Evolutionary conservation across 2,797 vertebrate species (phyloP).

Genomic region (Lagocephalus sceleratus): DNA sequence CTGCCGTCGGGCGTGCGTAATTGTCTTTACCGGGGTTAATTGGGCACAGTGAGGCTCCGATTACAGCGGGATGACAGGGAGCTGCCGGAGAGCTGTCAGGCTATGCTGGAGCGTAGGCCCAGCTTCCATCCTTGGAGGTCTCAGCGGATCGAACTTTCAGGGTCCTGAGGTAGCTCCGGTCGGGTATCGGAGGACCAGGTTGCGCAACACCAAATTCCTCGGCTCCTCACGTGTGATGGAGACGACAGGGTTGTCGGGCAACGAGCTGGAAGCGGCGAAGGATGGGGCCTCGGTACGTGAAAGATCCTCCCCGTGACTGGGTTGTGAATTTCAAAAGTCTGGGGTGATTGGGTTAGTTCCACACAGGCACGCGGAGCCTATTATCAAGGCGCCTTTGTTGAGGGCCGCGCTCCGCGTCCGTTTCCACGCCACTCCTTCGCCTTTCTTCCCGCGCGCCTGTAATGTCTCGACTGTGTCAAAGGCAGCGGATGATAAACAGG

Average conservation of each 20-base stretch:
- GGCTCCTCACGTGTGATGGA: background rate
- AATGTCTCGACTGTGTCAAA: constrained; percentile 61
- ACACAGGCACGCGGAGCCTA: constrained; percentile 37
- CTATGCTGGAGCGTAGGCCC: constrained; percentile 7
- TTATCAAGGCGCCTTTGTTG: constrained; percentile 43
- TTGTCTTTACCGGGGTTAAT: constrained; percentile 63
- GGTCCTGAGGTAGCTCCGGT: constrained; percentile 10
- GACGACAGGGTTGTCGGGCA: constrained; percentile 14
- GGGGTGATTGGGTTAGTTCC: constrained; percentile 40
- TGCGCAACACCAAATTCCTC: background rate
- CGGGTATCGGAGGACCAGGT: background rate
- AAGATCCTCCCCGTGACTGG: constrained; percentile 19
- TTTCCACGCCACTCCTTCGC: constrained; percentile 43
- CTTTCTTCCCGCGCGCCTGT: constrained; percentile 59
- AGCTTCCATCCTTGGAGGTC: constrained; percentile 46
- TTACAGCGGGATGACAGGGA: constrained; percentile 45
- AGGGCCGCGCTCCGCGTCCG: constrained; percentile 24
- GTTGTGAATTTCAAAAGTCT: constrained; percentile 37
- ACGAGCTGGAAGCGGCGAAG: constrained; percentile 18
- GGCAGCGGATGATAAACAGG: constrained; percentile 48
- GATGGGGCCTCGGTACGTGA: constrained; percentile 15
- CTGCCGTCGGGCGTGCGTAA: constrained; percentile 27
- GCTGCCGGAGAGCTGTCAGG: constrained; percentile 47
- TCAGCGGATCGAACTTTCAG: constrained; percentile 34
- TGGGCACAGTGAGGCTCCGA: constrained; percentile 51